Conservation (phyloP, 2,888 invertebrate genomes). For the Subacronicta megacephala region DNA sequence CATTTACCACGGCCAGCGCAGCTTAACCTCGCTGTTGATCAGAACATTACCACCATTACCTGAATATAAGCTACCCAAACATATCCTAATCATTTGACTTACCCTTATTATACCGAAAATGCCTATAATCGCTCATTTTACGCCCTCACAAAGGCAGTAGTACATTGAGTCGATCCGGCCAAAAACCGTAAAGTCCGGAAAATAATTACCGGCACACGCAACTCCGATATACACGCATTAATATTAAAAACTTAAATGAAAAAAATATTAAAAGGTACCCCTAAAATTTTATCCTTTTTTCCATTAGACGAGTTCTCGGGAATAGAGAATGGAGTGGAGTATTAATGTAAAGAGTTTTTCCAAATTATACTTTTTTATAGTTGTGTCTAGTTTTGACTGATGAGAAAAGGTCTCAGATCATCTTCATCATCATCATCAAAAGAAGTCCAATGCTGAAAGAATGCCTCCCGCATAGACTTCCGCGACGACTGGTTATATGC, state of each 20-base stretch:
- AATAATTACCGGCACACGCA: conserved; percentile 81
- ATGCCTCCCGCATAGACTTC: too few species aligned
- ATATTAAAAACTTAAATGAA: conserved; percentile 90
- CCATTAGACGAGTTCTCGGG: conserved; percentile 80
- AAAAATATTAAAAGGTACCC: conserved; percentile 87
- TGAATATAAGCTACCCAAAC: too few species aligned
- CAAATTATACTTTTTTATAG: too few species aligned
- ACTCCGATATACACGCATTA: conserved; percentile 82
- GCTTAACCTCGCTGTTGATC: too few species aligned
- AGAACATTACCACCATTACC: too few species aligned
- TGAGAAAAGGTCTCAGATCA: too few species aligned
- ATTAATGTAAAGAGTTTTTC: background rate
- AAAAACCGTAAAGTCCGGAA: conserved; percentile 80
- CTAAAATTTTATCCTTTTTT: conserved; percentile 86
- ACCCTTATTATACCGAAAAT: conserved; percentile 9
- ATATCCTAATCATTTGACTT: conserved; percentile 8
- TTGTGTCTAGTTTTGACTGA: too few species aligned
- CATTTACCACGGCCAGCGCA: too few species aligned
- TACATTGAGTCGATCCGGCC: conserved; percentile 53
- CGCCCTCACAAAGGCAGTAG: conserved; percentile 39
- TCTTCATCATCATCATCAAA: too few species aligned
- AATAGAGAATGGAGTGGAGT: conserved; percentile 63
- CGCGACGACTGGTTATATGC: too few species aligned
- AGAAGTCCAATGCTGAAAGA: too few species aligned
- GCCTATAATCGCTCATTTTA: conserved; percentile 43